phyloP scores from a whole-genome alignment of 1,140 invertebrate species.

The Cephus cinctus region DNA sequence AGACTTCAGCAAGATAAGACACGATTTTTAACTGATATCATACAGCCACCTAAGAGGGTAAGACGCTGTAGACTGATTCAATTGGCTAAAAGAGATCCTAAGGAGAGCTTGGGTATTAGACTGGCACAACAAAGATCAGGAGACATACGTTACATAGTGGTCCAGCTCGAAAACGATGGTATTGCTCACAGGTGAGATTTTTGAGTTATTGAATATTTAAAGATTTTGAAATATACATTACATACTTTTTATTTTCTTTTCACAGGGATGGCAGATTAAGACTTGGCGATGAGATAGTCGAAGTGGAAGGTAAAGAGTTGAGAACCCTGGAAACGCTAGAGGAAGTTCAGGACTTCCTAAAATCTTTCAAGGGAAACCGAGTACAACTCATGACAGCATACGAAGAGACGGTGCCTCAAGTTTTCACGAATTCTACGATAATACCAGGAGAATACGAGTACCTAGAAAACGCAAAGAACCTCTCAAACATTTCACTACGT shows the following conservation, averaged over 20 bases:
- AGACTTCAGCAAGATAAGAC: slow-evolving; percentile 51
- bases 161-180: slow-evolving; percentile 76
- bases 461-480: slow-evolving; percentile 42
- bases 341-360: slow-evolving; percentile 59
- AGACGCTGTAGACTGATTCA: slow-evolving; percentile 45
- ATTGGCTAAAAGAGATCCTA: slow-evolving; percentile 59
- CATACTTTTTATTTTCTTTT: slow-evolving; percentile 21
- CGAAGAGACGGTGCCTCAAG: slow-evolving; percentile 48
- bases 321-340: slow-evolving; percentile 70
- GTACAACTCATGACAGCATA: slow-evolving; percentile 46
- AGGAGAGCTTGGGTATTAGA: slow-evolving; percentile 70
- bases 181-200: slow-evolving; percentile 70
- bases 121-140: slow-evolving; percentile 65
- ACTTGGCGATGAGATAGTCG: slow-evolving; percentile 82
- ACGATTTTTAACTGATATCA: slow-evolving; percentile 48
- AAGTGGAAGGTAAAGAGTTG: slow-evolving; percentile 80
- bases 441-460: slow-evolving; percentile 35
- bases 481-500: slow-evolving; percentile 36
- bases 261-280: slow-evolving; percentile 75
- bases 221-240: neutral
- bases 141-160: slow-evolving; percentile 76
- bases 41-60: slow-evolving; percentile 42
- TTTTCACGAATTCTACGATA: slow-evolving; percentile 31
- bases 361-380: slow-evolving; percentile 44
- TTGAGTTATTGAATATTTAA: slow-evolving; percentile 6